Base-by-base conservation (phyloP, 2,888 invertebrate species). In the Ochropacha duplaris region DNA sequence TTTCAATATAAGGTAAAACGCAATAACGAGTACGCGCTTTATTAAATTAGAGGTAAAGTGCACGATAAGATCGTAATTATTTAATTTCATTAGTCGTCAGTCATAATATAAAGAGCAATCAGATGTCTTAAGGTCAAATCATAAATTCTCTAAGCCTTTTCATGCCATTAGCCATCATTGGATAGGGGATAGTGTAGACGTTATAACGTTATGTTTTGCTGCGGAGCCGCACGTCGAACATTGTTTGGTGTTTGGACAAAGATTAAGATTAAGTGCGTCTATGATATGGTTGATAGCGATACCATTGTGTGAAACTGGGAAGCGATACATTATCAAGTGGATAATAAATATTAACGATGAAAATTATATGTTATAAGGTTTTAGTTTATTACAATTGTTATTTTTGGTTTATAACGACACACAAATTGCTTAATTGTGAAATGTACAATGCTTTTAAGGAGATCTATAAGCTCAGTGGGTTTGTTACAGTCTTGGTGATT, bases 1-100 rank as follows among this genome's bases (percentile, higher is more conserved):
- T 69, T 70, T 69, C 66, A 69, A 70, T 74, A 68, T 65, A 68
- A 68, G 72, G 72, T 65, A 69, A 62, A 66, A 31, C 31, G 31
- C 2, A 31, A 71, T 68, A 59, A 61, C 50, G 55, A 65, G 68
- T 64, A 72, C 64, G 66, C 64, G 72, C 72, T 82, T 78, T 77
- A 82, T 81, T 78, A 73, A 77, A 80, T 76, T 69, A 77, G 70
- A 72, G 68, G 74, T 62, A 68, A 71, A 71, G 74, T 69, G 66
- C 68, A 56, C 57, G 72, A 74, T 76, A 74, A 67, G 65, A 78
- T 73, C 75, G 5, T 24, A 24, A 63, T 65, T 57, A 69, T 72
- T 74, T 65, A 58, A 69, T 72, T 74, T 72, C 69, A 76, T 78
- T 73, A 69, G 64, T 66, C 66, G 70, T 73, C 76, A 72, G 69